phyloP scores from a whole-genome alignment of 2,888 invertebrate genomes.

The Morinoia aosen region DNA sequence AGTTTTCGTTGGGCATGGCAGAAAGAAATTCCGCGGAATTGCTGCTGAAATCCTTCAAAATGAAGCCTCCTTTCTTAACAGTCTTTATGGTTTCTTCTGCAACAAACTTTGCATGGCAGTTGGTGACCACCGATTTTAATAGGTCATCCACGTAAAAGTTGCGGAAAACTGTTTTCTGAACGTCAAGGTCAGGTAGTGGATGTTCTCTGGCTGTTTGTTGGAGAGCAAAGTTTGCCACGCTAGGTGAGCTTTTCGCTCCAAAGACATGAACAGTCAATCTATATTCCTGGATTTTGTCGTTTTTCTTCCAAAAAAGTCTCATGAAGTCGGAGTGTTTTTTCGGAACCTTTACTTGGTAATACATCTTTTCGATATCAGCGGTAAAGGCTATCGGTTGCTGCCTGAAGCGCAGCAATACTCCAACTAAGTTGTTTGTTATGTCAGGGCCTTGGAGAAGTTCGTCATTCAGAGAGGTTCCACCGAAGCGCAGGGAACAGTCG shows the following conservation, averaged over 20 bases:
- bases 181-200: not conserved
- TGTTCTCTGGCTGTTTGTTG: not conserved
- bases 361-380: conserved; percentile 52
- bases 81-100: not conserved
- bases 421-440: not conserved
- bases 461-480: conserved; percentile 7
- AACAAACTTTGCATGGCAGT: not conserved
- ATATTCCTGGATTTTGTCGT: not conserved
- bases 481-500: conserved; percentile 16
- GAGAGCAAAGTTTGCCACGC: conserved; percentile 46
- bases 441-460: conserved; percentile 25
- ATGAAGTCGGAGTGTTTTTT: conserved; percentile 39
- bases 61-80: conserved; percentile 24
- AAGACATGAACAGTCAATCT: not conserved
- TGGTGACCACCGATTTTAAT: conserved; percentile 8
- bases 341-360: conserved; percentile 49
- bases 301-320: conserved; percentile 38
- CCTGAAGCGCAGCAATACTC: no score
- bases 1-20: not conserved
- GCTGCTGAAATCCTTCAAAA: conserved; percentile 19
- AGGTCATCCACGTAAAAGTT: conserved; percentile 56
- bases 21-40: not conserved
- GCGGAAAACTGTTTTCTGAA: not conserved
- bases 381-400: conserved; percentile 38
- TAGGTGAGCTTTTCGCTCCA: conserved; percentile 22